A percentile compares a stretch with the other conserved stretches of the same genome.
phyloP scores from a whole-genome alignment of 2,113 vertebrate species.

The Ornithorhynchus anatinus region DNA sequence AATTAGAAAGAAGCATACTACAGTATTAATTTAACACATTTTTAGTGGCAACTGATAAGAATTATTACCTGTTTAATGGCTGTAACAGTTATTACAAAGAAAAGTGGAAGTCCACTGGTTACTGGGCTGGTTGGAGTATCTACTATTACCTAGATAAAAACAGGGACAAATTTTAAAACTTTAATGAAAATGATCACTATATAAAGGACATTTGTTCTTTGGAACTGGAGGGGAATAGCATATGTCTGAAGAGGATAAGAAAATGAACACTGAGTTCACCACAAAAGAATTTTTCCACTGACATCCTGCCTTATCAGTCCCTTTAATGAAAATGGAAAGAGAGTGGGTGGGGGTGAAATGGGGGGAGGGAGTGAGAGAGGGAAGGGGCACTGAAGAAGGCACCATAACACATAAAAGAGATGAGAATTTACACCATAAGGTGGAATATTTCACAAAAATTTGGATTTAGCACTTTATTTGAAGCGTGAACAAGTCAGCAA shows the following conservation, averaged over 20 bases:
- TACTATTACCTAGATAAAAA: slow-evolving; percentile 86
- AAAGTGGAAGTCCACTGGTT: slow-evolving; percentile 95
- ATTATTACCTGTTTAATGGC: slow-evolving; percentile 91
- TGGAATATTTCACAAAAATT: too few species aligned
- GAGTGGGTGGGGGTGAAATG: background rate
- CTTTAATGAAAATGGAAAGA: background rate
- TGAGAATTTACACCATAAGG: too few species aligned
- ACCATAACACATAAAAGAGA: too few species aligned
- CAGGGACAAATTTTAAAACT: slow-evolving; percentile 12
- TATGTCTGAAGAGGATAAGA: too few species aligned
- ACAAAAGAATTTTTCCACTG: too few species aligned
- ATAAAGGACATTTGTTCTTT: background rate
- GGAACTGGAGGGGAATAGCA: too few species aligned
- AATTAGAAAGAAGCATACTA: background rate
- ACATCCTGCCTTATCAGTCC: background rate
- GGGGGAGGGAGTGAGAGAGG: background rate
- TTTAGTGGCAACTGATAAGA: too few species aligned
- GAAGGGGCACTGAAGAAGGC: background rate
- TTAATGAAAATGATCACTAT: slow-evolving; percentile 2
- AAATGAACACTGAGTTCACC: too few species aligned
- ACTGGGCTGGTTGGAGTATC: slow-evolving; percentile 97
- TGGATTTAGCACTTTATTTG: too few species aligned
- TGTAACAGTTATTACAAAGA: slow-evolving; percentile 97
- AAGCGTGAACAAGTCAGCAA: too few species aligned
- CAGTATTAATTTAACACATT: too few species aligned